These are phyloP conservation scores for Ardeotis arabs DNA, from an alignment of 2,113 vertebrate species.

Conservation along the genomic window DNA sequence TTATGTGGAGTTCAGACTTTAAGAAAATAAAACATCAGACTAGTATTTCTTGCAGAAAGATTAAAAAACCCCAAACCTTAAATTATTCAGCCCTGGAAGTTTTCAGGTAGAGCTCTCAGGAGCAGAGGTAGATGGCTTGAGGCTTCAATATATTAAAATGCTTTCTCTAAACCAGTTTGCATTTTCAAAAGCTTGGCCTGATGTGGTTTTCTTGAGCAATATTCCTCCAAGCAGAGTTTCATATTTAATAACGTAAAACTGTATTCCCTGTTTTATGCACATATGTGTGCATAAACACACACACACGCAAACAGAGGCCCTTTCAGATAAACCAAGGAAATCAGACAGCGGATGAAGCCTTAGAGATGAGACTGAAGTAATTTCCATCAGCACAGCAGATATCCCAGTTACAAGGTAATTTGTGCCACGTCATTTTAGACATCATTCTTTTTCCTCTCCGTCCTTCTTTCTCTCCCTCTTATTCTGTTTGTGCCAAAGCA, in stretches of 20 bases:
- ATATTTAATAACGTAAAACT: conserved; percentile 24
- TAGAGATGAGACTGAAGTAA: background rate
- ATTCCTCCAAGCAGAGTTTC: conserved; percentile 33
- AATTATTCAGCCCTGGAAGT: conserved; percentile 60
- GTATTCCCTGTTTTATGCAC: background rate
- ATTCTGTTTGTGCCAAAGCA: background rate
- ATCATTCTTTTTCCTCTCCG: background rate
- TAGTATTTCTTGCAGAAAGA: conserved; percentile 54
- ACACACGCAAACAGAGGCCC: background rate
- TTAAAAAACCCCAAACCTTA: background rate
- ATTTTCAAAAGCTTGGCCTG: conserved; percentile 35
- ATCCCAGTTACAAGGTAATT: background rate
- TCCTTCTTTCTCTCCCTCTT: background rate
- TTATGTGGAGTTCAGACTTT: conserved; percentile 69
- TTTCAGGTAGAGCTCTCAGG: conserved; percentile 59
- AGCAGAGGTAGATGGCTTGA: conserved; percentile 38
- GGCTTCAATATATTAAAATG: conserved; percentile 45
- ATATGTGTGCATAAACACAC: background rate
- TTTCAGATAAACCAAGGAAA: background rate
- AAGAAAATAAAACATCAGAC: conserved; percentile 77
- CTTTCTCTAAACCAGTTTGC: conserved; percentile 35
- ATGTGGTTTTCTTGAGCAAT: conserved; percentile 62
- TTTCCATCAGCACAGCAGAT: background rate
- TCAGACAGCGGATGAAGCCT: background rate
- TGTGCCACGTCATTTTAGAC: background rate